Base-by-base conservation (phyloP, 1,140 invertebrate species). In the Holotrichia oblita region DNA sequence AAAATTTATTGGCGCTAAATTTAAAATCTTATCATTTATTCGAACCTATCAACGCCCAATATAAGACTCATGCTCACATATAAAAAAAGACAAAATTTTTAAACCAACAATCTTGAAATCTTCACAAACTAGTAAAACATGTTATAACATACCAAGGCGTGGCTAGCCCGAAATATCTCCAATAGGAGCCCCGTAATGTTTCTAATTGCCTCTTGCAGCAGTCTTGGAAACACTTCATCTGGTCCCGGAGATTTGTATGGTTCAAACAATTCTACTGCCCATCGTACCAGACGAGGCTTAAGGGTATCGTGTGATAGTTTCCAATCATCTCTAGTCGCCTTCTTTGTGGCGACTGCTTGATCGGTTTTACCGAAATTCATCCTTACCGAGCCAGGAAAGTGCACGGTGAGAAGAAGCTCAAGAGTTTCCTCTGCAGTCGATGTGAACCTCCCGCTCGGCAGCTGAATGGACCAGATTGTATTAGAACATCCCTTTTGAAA, bases 391-490 rank as follows among this genome's bases (percentile, higher is more conserved):
- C 59, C 17, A 2, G 59, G 44, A 48, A 48, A 17, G 44, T 48
- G 44, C 44, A 48, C 44, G 7, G 2, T 8, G 7, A 48, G 44
- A 24, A 61, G 59, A 24, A 4, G n/a, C 22, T 61, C 17, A 61
- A 61, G n/a, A 61, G 59, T 61, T 2, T 61, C 12, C 2, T 61
- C 59, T 24, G 59, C 7, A 3, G 59, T 61, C 1, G 59, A 17
- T 61, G 59, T 61, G 59, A 61, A 61, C 59, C 59, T 61, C 59
- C n/a, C 59, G 17, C 8, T 9, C 59, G 59, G 59, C 59, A 61
- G 22, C n/a, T 61, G 2, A 2, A 61, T 17, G n/a, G 59, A 6
- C 17, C 59, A 4, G 3, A 20, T 17, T 61, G 17, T 61, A 20
- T 61, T 61, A 20, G 59, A 61, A 61, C 3, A 61, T 61, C 17